phyloP scores from a whole-genome alignment of 2,888 invertebrate genomes.

The Notocelia uddmanniana region DNA sequence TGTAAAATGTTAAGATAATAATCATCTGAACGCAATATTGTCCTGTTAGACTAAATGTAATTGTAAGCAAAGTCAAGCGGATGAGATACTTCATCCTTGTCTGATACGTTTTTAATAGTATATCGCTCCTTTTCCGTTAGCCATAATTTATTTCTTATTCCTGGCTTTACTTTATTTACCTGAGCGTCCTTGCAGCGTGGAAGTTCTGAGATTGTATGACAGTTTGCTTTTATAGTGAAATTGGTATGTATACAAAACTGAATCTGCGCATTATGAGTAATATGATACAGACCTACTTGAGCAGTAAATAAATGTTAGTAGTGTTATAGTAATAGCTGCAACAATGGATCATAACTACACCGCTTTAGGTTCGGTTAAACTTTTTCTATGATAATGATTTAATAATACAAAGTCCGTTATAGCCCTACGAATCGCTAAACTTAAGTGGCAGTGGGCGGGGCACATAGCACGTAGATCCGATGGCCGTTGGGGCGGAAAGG shows the following conservation, averaged over 20 bases:
- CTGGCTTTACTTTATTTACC: constrained; percentile 1
- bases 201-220: neutral
- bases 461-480: too few relatives aligned
- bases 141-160: too few relatives aligned
- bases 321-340: neutral
- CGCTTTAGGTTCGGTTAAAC: too few relatives aligned
- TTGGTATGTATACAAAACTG: neutral
- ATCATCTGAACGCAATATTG: constrained; percentile 4
- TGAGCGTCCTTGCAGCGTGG: neutral
- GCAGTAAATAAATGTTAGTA: neutral
- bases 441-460: too few relatives aligned
- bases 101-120: too few relatives aligned
- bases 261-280: neutral
- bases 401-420: too few relatives aligned
- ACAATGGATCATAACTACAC: neutral
- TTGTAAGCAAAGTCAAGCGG: neutral
- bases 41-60: constrained; percentile 4
- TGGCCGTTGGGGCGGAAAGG: too few relatives aligned
- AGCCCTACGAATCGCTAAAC: too few relatives aligned
- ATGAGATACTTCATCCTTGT: neutral
- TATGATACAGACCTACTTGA: neutral
- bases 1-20: neutral
- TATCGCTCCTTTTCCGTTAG: too few relatives aligned
- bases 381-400: too few relatives aligned
- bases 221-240: neutral